Evolutionary conservation across 2,888 invertebrate genomes (phyloP), one percentile per base, ranked within the genome.

Genomic region (Drosophila anceps): DNA sequence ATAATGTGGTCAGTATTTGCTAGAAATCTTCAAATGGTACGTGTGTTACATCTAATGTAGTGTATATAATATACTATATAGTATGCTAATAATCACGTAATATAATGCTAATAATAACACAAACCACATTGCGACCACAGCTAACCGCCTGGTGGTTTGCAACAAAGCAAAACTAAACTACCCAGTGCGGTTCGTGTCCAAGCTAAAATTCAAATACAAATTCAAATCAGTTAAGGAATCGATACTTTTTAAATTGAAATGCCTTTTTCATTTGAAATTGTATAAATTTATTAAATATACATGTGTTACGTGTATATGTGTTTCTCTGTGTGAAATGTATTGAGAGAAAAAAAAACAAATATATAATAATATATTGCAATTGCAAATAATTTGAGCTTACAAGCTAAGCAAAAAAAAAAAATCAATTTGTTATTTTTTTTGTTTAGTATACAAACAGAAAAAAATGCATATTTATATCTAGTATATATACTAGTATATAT

Each of bases 241-340:
- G 9, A 64, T 18, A 39, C 13, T 44, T 53, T 24, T 31, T 8
- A 0, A 20, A 18, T 1, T 1, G 61, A 39, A 48, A 55, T n/a
- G 2, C 9, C 3, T 5, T 15, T 41, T n/a, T 48, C 12, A 9
- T 35, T 73, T 69, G 33, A 72, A 79, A 72, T 66, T 68, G 78
- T 79, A 72, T 69, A 79, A 79, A 65, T 78, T 78, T 78, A 75
- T 78, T 78, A 60, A 67, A 79, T 78, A 79, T 76, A 79, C 72
- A 73, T 41, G 51, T 58, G 44, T 51, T 41, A 13, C 10, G 31
- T 43, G 39, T 54, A 10, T 65, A 24, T 68, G 33, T 48, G 54
- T 61, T 44, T 44, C 37, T 27, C 39, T 53, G 43, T 50, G 6
- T 69, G 31, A 63, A 58, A 48, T 60, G 18, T 59, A 55, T 37